phyloP scores from a whole-genome alignment of 2,113 vertebrate genomes.

The Cathartes aura region DNA sequence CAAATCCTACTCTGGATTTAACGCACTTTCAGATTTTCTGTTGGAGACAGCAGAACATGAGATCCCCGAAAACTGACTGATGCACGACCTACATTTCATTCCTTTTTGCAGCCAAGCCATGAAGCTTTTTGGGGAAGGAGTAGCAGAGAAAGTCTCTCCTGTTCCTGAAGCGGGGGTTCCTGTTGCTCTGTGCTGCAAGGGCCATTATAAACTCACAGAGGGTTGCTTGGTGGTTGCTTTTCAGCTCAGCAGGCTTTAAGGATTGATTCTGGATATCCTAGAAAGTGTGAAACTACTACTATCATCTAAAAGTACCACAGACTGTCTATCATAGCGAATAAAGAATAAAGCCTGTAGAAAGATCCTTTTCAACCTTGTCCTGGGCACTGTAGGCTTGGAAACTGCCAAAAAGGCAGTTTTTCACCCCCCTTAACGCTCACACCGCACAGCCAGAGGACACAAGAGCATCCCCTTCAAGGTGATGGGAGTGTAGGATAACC shows the following conservation, averaged over 20 bases:
- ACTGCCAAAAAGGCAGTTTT: not conserved
- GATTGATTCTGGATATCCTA: not conserved
- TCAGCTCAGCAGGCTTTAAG: not conserved
- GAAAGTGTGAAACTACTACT: not conserved
- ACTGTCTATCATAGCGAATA: not conserved
- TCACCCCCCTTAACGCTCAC: not conserved
- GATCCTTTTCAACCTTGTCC: not conserved
- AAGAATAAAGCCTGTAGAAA: not conserved
- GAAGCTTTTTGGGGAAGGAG: not conserved
- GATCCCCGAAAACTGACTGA: accelerated
- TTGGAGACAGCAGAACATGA: not conserved
- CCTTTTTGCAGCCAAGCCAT: not conserved
- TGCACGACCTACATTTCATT: not conserved
- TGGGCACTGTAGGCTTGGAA: not conserved
- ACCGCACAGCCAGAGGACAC: not conserved
- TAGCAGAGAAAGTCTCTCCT: not conserved
- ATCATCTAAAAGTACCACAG: not conserved
- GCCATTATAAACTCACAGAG: not conserved
- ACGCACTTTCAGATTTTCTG: not conserved
- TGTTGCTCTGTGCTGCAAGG: not conserved
- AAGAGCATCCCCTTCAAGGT: not conserved
- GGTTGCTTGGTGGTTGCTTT: not conserved
- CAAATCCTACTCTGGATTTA: not conserved
- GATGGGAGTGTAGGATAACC: not conserved
- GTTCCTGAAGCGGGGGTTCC: not conserved